A percentile compares a stretch with the other conserved stretches of the same genome.
Conservation (phyloP, 1,140 invertebrate species). For the Atta colombica region DNA sequence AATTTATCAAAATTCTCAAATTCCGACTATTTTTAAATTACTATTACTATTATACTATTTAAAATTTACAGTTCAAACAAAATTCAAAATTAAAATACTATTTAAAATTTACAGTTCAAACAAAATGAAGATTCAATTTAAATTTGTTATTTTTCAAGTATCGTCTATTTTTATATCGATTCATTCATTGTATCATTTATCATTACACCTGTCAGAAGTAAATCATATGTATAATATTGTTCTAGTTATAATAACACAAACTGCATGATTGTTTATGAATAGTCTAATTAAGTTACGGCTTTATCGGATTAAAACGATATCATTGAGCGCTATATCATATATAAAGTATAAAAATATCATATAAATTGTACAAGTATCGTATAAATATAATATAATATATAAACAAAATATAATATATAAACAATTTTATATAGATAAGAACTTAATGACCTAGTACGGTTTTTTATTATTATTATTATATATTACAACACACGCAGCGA, state of each 20-base stretch:
- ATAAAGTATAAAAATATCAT: not conserved
- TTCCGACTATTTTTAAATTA: not conserved
- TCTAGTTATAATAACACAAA: not conserved
- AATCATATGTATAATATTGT: not conserved
- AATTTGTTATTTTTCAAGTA: not conserved
- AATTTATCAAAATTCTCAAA: not conserved
- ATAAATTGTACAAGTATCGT: too few species aligned
- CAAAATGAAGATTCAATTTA: not conserved
- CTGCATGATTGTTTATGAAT: not conserved
- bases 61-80: not conserved
- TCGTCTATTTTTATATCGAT: not conserved
- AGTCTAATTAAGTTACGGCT: not conserved
- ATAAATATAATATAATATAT: too few species aligned
- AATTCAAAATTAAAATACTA: too few species aligned
- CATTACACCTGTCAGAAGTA: conserved; percentile 11
- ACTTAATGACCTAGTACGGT: not conserved
- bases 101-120: not conserved
- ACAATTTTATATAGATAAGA: not conserved
- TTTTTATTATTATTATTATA: too few species aligned
- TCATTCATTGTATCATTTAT: not conserved
- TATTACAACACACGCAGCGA: not conserved
- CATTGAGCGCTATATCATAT: not conserved
- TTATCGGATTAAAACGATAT: not conserved
- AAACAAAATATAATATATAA: not conserved
- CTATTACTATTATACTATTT: too few species aligned